Conservation (phyloP, 1,140 invertebrate genomes). For the Drosophila arawakana region DNA sequence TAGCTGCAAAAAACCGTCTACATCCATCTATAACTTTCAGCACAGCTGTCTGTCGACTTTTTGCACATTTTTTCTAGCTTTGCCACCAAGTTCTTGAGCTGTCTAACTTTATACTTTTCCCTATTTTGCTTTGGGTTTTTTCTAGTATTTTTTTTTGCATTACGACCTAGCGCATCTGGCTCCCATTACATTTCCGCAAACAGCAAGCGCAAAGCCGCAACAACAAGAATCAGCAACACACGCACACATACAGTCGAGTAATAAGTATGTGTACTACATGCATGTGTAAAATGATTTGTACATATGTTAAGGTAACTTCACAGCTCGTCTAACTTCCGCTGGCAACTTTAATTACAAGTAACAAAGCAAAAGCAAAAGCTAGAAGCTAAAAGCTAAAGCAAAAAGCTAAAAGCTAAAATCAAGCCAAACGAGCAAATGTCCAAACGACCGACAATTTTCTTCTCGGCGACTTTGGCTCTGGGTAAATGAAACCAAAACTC, state of each 20-base stretch:
- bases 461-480: slow-evolving; percentile 23
- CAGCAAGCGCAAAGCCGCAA: slow-evolving; percentile 24
- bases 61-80: not conserved
- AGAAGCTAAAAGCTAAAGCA: slow-evolving; percentile 7
- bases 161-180: slow-evolving; percentile 53
- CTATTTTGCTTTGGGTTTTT: not conserved
- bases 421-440: slow-evolving; percentile 24
- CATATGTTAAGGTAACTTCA: slow-evolving; percentile 58
- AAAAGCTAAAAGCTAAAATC: not conserved
- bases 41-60: not conserved
- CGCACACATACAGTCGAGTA: too few relatives aligned
- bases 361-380: slow-evolving; percentile 29
- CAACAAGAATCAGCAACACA: slow-evolving; percentile 23
- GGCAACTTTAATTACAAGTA: slow-evolving; percentile 75
- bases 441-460: slow-evolving; percentile 65
- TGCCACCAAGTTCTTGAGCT: not conserved
- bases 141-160: slow-evolving; percentile 11
- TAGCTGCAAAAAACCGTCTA: too few relatives aligned
- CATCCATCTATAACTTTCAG: not conserved
- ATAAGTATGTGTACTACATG: not conserved
- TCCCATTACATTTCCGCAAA: slow-evolving; percentile 71
- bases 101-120: not conserved
- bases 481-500: slow-evolving; percentile 73
- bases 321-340: slow-evolving; percentile 76
- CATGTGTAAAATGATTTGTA: not conserved